Evolutionary conservation across 1,140 invertebrate genomes (phyloP), one percentile per base, ranked within the genome.

Genomic region (Potamilus streckersoni): DNA sequence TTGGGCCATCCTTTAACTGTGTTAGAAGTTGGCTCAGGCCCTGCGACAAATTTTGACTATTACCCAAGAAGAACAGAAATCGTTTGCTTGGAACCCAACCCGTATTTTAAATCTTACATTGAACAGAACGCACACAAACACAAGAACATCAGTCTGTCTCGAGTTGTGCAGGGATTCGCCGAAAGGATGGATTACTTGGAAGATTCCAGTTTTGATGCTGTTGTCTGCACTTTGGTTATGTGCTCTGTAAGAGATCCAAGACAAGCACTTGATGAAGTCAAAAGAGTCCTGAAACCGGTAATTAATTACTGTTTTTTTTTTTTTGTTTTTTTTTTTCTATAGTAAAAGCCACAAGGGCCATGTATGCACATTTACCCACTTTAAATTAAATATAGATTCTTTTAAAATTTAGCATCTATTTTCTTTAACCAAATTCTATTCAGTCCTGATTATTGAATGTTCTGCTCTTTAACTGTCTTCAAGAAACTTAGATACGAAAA

Each of bases 241-340:
- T 89, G 88, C 66, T 85, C 83, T 23, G 87, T 88, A 15, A 27
- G 61, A 17, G 78, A 87, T 74, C 55, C 83, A 3, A 65, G 82
- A n/a, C 65, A 80, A 65, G 74, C 77, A 14, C 62, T 89, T 13
- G 71, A 77, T 19, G 88, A 89, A 80, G 76, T 89, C 5, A 82
- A 81, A 69, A 82, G 89, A 60, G 84, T 90, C 17, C 66, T 90
- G 17, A 85, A 84, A 72, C 81, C 84, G 13, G 87, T 89, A 80
- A 73, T 67, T 67, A 67, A 38, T 27, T 12, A 67, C 64, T 23
- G 17, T 20, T 66, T 66, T 19, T 61, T 20, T 20, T 19, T 23
- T 23, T 0, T 23, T 23, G 23, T 23, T 23, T 0, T 23, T 23
- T 23, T 23, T 0, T 23, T 23, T 23, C 27, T 31, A 31, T 31